A percentile compares a stretch with the other conserved stretches of the same genome.
Evolutionary conservation across 2,113 vertebrate genomes (phyloP).

Genomic region (Boulengeromyrus knoepffleri): DNA sequence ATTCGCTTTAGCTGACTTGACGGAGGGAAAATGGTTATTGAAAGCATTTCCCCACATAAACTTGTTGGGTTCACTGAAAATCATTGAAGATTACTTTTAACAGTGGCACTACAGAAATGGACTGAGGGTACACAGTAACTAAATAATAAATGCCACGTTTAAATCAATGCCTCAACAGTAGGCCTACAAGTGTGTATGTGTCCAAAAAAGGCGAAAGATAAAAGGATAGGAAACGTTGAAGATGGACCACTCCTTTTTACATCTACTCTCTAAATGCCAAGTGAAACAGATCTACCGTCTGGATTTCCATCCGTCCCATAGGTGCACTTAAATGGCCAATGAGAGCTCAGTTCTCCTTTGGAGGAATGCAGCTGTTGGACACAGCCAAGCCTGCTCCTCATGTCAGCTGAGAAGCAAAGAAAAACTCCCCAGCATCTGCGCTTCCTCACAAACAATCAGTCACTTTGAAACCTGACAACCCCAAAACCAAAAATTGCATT

Average conservation of each 20-base stretch:
- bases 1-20: not conserved
- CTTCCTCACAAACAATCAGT: slow-evolving; percentile 11
- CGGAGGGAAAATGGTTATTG: not conserved
- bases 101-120: not conserved
- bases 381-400: not conserved
- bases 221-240: not conserved
- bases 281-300: not conserved
- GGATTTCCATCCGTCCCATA: not conserved
- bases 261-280: not conserved
- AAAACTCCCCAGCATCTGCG: not conserved
- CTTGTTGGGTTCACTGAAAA: not conserved
- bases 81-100: not conserved
- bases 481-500: not conserved
- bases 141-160: not conserved
- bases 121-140: not conserved
- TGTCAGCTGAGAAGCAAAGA: not conserved
- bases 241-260: not conserved
- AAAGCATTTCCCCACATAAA: not conserved
- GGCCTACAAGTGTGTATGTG: not conserved
- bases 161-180: not conserved
- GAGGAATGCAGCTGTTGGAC: not conserved
- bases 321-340: slow-evolving; percentile 1
- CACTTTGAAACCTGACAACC: not conserved
- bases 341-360: not conserved
- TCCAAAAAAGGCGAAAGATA: not conserved